These are phyloP conservation scores for Trachelus troglodyta DNA, from an alignment of 2,888 invertebrate genomes.

Conservation along the genomic window DNA sequence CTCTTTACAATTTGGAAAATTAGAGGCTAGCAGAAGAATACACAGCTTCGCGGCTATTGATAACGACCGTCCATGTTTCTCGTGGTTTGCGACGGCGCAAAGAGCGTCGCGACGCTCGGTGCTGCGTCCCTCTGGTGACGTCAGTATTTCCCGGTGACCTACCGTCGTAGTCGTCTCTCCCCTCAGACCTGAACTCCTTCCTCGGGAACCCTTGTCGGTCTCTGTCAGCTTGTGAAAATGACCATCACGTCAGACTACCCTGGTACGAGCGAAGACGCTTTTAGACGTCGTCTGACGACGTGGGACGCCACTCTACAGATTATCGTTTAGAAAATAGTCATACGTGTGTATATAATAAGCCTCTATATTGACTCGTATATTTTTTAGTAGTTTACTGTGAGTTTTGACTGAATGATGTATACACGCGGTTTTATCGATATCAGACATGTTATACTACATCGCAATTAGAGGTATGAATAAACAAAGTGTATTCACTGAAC, in stretches of 20 bases:
- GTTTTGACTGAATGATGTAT: neutral
- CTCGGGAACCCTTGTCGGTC: neutral
- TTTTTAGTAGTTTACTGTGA: neutral
- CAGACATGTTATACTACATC: neutral
- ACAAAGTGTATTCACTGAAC: neutral
- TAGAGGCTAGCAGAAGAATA: neutral
- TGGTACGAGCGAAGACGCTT: neutral
- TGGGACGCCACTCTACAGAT: neutral
- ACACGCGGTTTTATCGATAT: neutral
- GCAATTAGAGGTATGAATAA: neutral
- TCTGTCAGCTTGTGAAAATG: neutral
- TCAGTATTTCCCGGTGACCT: neutral
- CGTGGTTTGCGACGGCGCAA: conserved; percentile 33
- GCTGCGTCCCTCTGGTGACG: conserved; percentile 2
- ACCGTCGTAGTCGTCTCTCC: neutral
- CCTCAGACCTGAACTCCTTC: neutral
- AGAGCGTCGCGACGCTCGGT: neutral
- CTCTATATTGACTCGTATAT: neutral
- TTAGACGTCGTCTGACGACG: neutral
- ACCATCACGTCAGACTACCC: neutral
- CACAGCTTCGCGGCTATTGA: conserved; percentile 27
- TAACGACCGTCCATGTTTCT: conserved; percentile 44
- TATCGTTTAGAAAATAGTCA: neutral
- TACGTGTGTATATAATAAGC: neutral
- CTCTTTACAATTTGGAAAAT: neutral